Evolutionary conservation across 1,140 invertebrate genomes (phyloP), one percentile per base, ranked within the genome.

Genomic region (Uloborus diversus): DNA sequence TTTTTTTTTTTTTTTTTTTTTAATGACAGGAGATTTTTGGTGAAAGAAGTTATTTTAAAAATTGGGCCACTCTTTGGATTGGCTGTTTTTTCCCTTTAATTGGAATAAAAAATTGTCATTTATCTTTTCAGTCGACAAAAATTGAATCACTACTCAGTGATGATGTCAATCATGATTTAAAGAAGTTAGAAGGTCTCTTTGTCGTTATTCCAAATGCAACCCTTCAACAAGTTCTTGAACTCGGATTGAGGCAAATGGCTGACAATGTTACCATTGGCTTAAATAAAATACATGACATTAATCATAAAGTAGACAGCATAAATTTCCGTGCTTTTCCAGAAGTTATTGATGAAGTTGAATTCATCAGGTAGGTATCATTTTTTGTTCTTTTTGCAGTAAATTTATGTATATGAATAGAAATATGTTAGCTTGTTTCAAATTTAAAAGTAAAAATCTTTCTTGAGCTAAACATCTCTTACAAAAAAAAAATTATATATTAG

Each of bases 171-270:
- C 89, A 89, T 0, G 90, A 93, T 59, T 83, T 94, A 51, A 90
- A 90, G 1, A 89, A 92, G 20, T 85, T 94, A 51, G 88, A 90
- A 14, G 92, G 93, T 84, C 90, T 91, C 2, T 91, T 94, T 81
- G 92, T 93, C 84, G 59, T 32, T n/a, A 89, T 65, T 0, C 89
- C 90, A 53, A 94, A 94, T 86, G 90, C 92, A 83, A 93, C 93
- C 0, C 90, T 75, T 2, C 37, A 35, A 11, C 13, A 65, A 4
- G 37, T 80, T 80, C 62, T 85, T 1, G 47, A 83, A 1, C 70
- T 81, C 27, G 79, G 79, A 7, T 59, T 85, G n/a, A 59, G 80
- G 33, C 81, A 82, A 35, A 82, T 86, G 81, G 79, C 82, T 32
- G 80, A 82, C 17, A 85, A 86, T 80, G 83, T 84, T 27, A 82